Conservation (phyloP, 2,113 vertebrate genomes). For the Atherinomorus stipes region DNA sequence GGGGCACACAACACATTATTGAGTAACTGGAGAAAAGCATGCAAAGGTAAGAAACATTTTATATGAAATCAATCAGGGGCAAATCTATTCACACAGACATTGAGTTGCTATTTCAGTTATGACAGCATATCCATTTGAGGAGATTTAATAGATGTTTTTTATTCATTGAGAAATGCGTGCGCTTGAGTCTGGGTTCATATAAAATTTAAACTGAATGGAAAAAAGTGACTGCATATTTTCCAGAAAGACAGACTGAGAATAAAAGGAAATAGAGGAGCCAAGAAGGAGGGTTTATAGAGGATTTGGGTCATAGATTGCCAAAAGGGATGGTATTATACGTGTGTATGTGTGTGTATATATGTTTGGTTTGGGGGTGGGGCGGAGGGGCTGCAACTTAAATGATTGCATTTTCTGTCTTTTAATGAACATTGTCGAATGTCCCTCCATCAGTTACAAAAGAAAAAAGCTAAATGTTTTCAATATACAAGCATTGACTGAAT, state of each 20-base stretch:
- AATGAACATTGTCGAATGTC: slow-evolving; percentile 33
- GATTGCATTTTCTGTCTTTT: slow-evolving; percentile 5
- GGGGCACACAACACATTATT: too few species aligned
- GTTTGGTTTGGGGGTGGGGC: background rate
- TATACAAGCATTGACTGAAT: too few species aligned
- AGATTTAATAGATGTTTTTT: slow-evolving; percentile 11
- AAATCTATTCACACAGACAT: background rate
- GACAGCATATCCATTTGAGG: slow-evolving; percentile 1
- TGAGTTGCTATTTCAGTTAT: slow-evolving; percentile 16
- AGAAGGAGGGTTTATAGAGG: slow-evolving; percentile 69
- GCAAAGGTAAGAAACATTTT: background rate
- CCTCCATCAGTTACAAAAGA: slow-evolving; percentile 38
- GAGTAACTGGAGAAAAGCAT: background rate
- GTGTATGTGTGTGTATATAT: slow-evolving; percentile 21
- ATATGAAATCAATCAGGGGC: background rate
- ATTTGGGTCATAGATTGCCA: slow-evolving; percentile 82
- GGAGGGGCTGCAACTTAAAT: slow-evolving; percentile 33
- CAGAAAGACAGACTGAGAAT: slow-evolving; percentile 71
- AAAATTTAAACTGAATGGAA: slow-evolving; percentile 41
- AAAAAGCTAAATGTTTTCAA: slow-evolving; percentile 26
- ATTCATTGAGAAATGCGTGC: slow-evolving; percentile 15
- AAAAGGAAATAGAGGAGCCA: slow-evolving; percentile 61
- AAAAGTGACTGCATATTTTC: slow-evolving; percentile 35
- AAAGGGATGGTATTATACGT: slow-evolving; percentile 64
- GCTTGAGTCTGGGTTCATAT: slow-evolving; percentile 25